Evolutionary conservation across 2,888 invertebrate species (phyloP).

Genomic region (Spialia ferax): DNA sequence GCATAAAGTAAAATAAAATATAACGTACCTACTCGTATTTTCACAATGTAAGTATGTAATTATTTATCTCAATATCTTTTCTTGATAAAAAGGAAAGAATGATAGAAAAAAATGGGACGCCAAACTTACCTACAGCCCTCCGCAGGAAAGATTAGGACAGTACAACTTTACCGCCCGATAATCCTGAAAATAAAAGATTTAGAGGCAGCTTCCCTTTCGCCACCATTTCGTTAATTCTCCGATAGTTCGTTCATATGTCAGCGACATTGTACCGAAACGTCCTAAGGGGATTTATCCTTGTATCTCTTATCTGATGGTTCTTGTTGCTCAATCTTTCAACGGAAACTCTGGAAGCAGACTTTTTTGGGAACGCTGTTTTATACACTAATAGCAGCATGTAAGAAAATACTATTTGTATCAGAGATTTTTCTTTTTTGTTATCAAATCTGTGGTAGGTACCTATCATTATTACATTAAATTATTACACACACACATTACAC

Average conservation of each 20-base stretch:
- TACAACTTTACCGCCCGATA: neutral
- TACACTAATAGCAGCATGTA: neutral
- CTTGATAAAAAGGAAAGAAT: too few species aligned
- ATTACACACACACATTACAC: too few species aligned
- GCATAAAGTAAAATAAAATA: too few species aligned
- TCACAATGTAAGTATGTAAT: too few species aligned
- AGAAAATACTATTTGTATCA: neutral
- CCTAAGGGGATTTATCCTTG: slow-evolving; percentile 20
- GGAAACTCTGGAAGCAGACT: neutral
- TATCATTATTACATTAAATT: too few species aligned
- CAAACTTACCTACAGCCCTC: neutral
- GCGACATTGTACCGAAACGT: slow-evolving; percentile 17
- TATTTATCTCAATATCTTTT: too few species aligned
- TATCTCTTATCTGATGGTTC: slow-evolving; percentile 19
- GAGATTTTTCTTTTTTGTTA: neutral
- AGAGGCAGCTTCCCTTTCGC: slow-evolving; percentile 3
- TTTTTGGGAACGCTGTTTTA: neutral
- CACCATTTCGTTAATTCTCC: slow-evolving; percentile 15
- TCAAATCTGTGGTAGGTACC: neutral
- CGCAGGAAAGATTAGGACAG: slow-evolving; percentile 4
- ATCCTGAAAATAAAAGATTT: slow-evolving; percentile 3
- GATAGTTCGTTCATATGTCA: slow-evolving; percentile 25
- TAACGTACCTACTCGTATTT: too few species aligned
- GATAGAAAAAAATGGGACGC: too few species aligned
- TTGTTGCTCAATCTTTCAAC: slow-evolving; percentile 21